Evolutionary conservation across 92 coral and sea anemone genomes (phyloP).

Genomic region (Palythoa heliodiscus): DNA sequence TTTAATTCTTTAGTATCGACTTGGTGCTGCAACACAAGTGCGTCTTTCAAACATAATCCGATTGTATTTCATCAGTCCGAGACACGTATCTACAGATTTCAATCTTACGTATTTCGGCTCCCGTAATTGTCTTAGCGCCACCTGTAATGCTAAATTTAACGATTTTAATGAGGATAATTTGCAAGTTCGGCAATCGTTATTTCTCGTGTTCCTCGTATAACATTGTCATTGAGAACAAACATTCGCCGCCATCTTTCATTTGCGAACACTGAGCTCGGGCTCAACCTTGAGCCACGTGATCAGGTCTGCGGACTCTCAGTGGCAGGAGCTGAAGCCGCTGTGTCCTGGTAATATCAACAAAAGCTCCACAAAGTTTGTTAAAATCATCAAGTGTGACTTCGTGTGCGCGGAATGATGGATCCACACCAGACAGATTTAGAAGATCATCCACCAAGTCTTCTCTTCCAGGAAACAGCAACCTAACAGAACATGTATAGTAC

Average conservation of each 20-base stretch:
- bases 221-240: not conserved
- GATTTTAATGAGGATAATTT: too few relatives aligned
- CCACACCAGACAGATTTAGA: constrained; percentile 65
- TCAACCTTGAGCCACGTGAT: constrained; percentile 35
- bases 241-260: not conserved
- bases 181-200: too few relatives aligned
- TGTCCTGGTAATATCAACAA: constrained; percentile 60
- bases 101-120: not conserved
- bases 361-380: constrained; percentile 71
- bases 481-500: not conserved
- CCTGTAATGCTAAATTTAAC: too few relatives aligned
- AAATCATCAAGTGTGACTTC: constrained; percentile 77
- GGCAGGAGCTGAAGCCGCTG: constrained; percentile 66
- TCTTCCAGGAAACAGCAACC: constrained; percentile 76
- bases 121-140: not conserved
- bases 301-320: constrained; percentile 79
- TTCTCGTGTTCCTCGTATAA: too few relatives aligned
- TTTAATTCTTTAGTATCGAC: too few relatives aligned
- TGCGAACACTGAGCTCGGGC: too few relatives aligned
- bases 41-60: too few relatives aligned
- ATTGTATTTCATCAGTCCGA: not conserved
- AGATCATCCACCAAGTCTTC: constrained; percentile 78
- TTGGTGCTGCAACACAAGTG: too few relatives aligned
- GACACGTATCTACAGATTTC: not conserved
- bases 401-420: constrained; percentile 81